Conservation (phyloP, 1,140 invertebrate species). For the Penaeus japonicus region DNA sequence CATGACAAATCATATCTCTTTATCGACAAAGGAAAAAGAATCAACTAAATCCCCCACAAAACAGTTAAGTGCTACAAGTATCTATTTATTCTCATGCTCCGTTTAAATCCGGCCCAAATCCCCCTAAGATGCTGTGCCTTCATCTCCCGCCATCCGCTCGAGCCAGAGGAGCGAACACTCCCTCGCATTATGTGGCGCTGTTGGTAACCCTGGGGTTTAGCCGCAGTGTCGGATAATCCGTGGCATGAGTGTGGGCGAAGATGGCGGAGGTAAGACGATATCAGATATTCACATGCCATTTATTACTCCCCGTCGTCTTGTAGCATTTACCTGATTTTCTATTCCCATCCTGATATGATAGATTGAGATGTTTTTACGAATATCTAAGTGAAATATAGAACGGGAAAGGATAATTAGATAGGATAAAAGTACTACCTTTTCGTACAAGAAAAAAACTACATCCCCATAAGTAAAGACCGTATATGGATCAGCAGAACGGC, state of each 20-base stretch:
- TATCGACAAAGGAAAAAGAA: no score
- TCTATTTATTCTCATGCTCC: not conserved
- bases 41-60: no score
- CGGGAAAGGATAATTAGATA: no score
- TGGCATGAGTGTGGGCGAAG: constrained; percentile 21
- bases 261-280: constrained; percentile 19
- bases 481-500: constrained; percentile 36
- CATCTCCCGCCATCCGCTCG: not conserved
- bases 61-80: not conserved
- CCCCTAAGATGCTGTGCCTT: not conserved
- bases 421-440: not conserved
- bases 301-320: not conserved
- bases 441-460: not conserved
- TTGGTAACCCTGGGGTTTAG: constrained; percentile 43
- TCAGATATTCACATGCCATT: not conserved
- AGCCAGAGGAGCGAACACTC: not conserved
- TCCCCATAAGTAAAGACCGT: constrained; percentile 18
- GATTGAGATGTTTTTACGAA: not conserved
- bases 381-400: not conserved
- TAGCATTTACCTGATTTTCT: not conserved
- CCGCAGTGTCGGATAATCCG: constrained; percentile 55
- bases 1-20: no score
- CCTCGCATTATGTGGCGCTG: constrained; percentile 13
- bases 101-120: no score
- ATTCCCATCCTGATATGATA: not conserved